Conservation (phyloP, 1,140 invertebrate species). For the Drosophila insularis region DNA sequence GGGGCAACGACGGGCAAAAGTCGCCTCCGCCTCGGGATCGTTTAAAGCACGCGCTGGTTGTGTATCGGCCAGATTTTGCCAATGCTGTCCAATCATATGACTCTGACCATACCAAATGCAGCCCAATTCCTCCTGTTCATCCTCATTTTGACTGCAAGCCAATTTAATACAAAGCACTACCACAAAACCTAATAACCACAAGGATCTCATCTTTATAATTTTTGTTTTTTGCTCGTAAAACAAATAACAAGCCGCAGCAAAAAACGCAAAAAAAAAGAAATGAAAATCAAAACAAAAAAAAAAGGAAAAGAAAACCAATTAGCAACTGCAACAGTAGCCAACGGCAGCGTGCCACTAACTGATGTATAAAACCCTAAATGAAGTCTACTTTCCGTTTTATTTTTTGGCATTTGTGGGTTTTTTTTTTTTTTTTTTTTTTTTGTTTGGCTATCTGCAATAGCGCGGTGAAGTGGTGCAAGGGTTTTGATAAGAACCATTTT, state of each 20-base stretch:
- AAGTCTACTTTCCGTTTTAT: slow-evolving; percentile 13
- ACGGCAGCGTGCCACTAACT: slow-evolving; percentile 40
- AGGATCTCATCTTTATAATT: slow-evolving; percentile 26
- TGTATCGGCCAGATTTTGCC: slow-evolving; percentile 49
- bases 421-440: slow-evolving; percentile 4
- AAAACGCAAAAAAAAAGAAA: slow-evolving; percentile 3
- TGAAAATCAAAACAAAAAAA: neutral
- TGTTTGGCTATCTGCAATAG: neutral
- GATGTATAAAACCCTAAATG: slow-evolving; percentile 14
- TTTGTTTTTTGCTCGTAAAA: neutral
- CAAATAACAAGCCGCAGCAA: neutral
- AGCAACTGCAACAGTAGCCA: slow-evolving; percentile 23
- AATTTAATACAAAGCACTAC: neutral
- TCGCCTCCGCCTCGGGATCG: slow-evolving; percentile 51
- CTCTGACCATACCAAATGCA: slow-evolving; percentile 86
- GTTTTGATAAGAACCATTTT: neutral
- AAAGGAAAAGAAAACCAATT: neutral
- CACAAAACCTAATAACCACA: neutral
- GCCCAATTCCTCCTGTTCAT: slow-evolving; percentile 16
- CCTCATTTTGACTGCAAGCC: neutral
- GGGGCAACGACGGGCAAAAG: slow-evolving; percentile 83
- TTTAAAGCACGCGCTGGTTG: slow-evolving; percentile 82
- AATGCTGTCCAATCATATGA: slow-evolving; percentile 53
- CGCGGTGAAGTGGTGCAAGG: slow-evolving; percentile 9
- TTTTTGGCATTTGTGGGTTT: neutral